phyloP scores from a whole-genome alignment of 2,888 invertebrate genomes.

The Marronus borbonicus region DNA sequence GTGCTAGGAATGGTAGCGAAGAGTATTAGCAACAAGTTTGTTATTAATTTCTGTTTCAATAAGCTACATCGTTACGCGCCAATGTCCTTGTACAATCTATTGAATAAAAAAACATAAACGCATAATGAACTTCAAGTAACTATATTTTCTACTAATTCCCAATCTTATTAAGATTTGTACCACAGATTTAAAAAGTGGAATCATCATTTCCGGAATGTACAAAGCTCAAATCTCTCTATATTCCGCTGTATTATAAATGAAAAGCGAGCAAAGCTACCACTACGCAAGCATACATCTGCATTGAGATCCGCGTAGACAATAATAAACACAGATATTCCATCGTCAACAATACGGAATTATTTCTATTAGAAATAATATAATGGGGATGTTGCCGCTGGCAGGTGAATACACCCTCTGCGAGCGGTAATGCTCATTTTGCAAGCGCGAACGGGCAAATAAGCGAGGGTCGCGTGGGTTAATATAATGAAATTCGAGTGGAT shows the following conservation, averaged over 20 bases:
- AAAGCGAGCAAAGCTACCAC: neutral
- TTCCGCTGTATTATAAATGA: neutral
- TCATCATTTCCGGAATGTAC: neutral
- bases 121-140: too few species aligned
- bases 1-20: too few species aligned
- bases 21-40: too few species aligned
- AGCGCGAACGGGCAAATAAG: slow-evolving; percentile 36
- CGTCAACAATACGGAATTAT: slow-evolving; percentile 23
- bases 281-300: neutral
- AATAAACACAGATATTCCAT: slow-evolving; percentile 3
- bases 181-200: too few species aligned
- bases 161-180: too few species aligned
- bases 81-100: too few species aligned
- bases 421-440: slow-evolving; percentile 46
- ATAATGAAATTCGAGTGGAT: slow-evolving; percentile 49
- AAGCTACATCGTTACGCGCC: too few species aligned
- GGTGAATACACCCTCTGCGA: slow-evolving; percentile 33
- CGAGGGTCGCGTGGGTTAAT: slow-evolving; percentile 43
- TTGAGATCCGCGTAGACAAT: neutral
- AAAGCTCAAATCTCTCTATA: neutral
- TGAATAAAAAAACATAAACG: too few species aligned
- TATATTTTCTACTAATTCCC: too few species aligned
- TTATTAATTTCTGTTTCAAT: too few species aligned
- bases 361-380: slow-evolving; percentile 34
- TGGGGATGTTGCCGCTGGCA: slow-evolving; percentile 26